phyloP scores from a whole-genome alignment of 2,888 invertebrate species.

The Aricia artaxerxes region DNA sequence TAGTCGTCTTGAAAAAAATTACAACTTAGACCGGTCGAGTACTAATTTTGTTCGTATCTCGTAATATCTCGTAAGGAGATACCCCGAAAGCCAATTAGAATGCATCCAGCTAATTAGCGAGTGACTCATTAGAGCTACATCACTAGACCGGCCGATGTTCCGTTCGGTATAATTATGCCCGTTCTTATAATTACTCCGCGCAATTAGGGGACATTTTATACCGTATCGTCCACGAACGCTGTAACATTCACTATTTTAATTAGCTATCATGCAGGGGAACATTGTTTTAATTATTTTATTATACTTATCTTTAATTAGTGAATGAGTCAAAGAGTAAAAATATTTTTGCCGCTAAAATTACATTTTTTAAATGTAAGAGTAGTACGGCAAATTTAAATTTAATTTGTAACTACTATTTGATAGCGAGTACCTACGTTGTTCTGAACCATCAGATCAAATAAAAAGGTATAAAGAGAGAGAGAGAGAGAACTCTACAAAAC shows the following conservation, averaged over 20 bases:
- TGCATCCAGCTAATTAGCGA: constrained; percentile 77
- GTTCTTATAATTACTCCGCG: constrained; percentile 69
- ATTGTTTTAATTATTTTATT: constrained; percentile 17
- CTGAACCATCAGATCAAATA: too few species aligned
- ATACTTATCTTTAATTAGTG: background rate
- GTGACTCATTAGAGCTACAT: constrained; percentile 75
- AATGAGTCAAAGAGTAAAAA: background rate
- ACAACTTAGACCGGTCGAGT: background rate
- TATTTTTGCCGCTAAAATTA: too few species aligned
- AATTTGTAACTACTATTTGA: too few species aligned
- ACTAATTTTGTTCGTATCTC: background rate
- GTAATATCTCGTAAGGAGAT: constrained; percentile 44
- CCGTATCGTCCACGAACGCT: constrained; percentile 59
- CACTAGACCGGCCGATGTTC: constrained; percentile 68
- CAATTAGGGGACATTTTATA: constrained; percentile 70
- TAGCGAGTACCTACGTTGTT: too few species aligned
- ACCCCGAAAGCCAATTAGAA: constrained; percentile 78
- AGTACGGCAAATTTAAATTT: too few species aligned
- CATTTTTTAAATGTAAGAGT: too few species aligned
- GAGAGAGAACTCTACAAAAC: too few species aligned
- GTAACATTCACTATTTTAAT: constrained; percentile 50
- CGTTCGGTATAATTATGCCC: constrained; percentile 78
- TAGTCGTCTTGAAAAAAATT: too few species aligned
- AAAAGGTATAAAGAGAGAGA: too few species aligned
- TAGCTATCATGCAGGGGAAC: constrained; percentile 32